Evolutionary conservation across 2,113 vertebrate species (phyloP).

Genomic region (Oncorhynchus nerka): DNA sequence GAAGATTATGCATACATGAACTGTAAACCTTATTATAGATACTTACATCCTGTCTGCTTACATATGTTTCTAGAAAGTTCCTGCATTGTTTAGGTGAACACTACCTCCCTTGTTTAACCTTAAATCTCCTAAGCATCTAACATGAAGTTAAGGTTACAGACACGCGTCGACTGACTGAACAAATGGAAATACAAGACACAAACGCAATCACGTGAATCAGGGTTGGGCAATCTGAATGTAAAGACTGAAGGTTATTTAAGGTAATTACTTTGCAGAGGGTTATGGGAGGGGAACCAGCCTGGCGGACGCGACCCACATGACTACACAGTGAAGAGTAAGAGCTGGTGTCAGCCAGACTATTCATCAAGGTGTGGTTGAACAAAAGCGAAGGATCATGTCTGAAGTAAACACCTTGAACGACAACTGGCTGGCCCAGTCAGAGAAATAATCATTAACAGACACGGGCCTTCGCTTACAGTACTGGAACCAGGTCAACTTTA

Average conservation of each 20-base stretch:
- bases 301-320: too few relatives aligned
- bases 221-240: neutral
- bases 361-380: neutral
- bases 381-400: neutral
- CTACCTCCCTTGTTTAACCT: conserved; percentile 28
- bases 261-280: neutral
- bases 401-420: neutral
- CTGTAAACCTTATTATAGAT: conserved; percentile 39
- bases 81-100: conserved; percentile 30
- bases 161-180: too few relatives aligned
- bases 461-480: neutral
- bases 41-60: conserved; percentile 8
- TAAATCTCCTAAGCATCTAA: neutral
- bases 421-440: neutral
- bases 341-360: too few relatives aligned
- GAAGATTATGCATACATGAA: conserved; percentile 44
- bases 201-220: conserved; percentile 12
- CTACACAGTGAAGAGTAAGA: too few relatives aligned
- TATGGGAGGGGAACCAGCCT: too few relatives aligned
- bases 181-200: neutral
- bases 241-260: neutral
- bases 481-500: conserved; percentile 1
- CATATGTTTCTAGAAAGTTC: neutral
- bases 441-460: neutral
- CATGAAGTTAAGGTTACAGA: neutral